Conservation (phyloP, 2,888 invertebrate species). For the Melipona beecheii region DNA sequence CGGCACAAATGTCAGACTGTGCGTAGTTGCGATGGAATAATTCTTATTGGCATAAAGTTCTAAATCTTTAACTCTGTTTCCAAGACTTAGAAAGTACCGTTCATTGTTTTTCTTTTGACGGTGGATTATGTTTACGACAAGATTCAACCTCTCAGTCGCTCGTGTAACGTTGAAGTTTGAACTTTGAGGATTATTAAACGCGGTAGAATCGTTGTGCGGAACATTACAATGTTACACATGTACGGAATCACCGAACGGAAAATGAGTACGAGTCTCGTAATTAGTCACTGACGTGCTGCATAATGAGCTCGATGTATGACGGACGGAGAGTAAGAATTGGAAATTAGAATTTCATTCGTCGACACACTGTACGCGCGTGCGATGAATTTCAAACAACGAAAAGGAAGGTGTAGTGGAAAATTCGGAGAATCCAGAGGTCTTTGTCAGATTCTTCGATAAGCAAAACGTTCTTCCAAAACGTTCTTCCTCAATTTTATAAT, state of each 20-base stretch:
- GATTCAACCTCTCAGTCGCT: no score
- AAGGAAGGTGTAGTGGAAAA: not conserved
- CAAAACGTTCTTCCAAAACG: no score
- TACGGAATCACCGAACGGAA: not conserved
- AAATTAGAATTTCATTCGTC: slow-evolving; percentile 11
- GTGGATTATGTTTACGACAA: no score
- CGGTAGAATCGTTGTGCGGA: no score
- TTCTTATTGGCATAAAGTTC: no score
- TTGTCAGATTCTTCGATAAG: not conserved
- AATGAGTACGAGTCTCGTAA: not conserved
- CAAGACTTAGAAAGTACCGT: no score
- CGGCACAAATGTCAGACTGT: not conserved
- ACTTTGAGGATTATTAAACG: no score
- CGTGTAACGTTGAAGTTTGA: no score
- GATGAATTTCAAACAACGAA: slow-evolving; percentile 6
- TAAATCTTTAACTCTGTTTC: no score
- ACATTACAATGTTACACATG: not conserved
- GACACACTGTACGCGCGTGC: not conserved
- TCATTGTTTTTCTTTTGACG: no score
- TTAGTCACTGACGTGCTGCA: no score
- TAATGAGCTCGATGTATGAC: not conserved
- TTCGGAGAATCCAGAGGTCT: no score
- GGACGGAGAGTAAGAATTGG: not conserved
- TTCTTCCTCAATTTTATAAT: not conserved
- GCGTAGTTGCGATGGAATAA: not conserved